Evolutionary conservation across 2,797 vertebrate species (phyloP).

Genomic region (Pempheris klunzingeri): DNA sequence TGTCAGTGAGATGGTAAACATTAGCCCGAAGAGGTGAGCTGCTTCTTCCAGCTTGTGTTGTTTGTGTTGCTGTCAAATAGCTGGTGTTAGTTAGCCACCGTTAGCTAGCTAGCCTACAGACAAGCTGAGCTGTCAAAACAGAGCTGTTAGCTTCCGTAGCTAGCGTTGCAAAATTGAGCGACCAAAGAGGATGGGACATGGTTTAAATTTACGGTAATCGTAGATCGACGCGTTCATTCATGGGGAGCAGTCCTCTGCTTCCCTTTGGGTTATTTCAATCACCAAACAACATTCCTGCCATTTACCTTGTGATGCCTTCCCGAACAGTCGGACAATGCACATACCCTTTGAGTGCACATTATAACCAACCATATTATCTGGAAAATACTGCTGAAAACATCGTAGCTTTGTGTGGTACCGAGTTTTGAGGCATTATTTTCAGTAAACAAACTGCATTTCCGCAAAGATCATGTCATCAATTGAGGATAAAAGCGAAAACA

Average conservation of each 20-base stretch:
- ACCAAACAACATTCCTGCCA: slow-evolving; percentile 48
- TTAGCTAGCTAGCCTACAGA: slow-evolving; percentile 52
- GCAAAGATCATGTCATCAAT: neutral
- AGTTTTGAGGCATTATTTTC: neutral
- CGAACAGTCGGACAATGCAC: neutral
- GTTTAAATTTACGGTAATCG: slow-evolving; percentile 60
- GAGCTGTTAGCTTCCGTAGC: slow-evolving; percentile 42
- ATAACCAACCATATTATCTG: neutral
- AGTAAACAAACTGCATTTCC: neutral
- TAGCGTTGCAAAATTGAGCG: slow-evolving; percentile 7
- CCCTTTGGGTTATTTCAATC: slow-evolving; percentile 50
- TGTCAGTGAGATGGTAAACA: neutral
- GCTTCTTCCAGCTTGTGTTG: slow-evolving; percentile 12
- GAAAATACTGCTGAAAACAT: neutral
- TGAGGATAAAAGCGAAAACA: neutral
- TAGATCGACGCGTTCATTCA: slow-evolving; percentile 64
- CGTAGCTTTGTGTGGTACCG: accelerated
- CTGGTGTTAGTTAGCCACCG: slow-evolving; percentile 25
- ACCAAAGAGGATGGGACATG: neutral
- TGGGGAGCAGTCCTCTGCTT: slow-evolving; percentile 43
- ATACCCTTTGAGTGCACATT: accelerated
- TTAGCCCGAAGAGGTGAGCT: neutral
- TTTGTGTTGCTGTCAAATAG: slow-evolving; percentile 7
- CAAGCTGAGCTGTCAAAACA: slow-evolving; percentile 71
- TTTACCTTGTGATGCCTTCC: slow-evolving; percentile 67